A percentile compares a stretch with the other conserved stretches of the same genome.
Evolutionary conservation across 1,140 invertebrate genomes (phyloP).

Genomic region (Cydia fagiglandana): DNA sequence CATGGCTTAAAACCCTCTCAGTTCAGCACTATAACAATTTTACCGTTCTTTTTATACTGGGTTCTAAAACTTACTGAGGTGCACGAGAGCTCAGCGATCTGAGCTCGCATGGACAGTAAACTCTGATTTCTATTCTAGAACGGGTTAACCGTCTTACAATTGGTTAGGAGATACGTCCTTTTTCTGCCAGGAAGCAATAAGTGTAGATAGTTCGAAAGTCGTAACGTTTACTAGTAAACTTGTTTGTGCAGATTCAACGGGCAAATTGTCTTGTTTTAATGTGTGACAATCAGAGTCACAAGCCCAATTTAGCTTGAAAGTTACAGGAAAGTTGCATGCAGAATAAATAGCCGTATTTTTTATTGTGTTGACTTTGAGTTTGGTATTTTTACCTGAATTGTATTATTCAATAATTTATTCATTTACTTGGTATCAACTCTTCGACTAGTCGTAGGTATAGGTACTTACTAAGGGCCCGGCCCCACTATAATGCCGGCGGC

Average conservation of each 20-base stretch:
- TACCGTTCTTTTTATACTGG: neutral
- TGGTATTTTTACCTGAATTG: too few relatives aligned
- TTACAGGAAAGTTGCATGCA: too few relatives aligned
- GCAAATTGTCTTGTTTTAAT: neutral
- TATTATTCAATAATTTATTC: too few relatives aligned
- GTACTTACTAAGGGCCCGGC: too few relatives aligned
- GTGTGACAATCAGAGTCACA: neutral
- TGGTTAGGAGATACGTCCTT: neutral
- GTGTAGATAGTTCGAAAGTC: neutral
- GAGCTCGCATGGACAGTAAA: neutral
- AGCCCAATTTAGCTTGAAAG: too few relatives aligned
- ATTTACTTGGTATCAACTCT: too few relatives aligned
- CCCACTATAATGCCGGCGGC: too few relatives aligned
- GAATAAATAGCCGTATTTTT: too few relatives aligned
- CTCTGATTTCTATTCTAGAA: neutral
- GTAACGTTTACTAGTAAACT: neutral
- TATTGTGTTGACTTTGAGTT: too few relatives aligned
- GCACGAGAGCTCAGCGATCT: neutral
- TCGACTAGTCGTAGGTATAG: too few relatives aligned
- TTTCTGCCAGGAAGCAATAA: neutral
- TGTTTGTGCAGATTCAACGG: neutral
- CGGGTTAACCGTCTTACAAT: neutral
- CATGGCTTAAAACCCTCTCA: neutral
- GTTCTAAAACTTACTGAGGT: neutral
- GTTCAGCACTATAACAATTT: neutral